These are phyloP conservation scores for Conops quadrifasciatus DNA, from an alignment of 2,888 invertebrate species.

Conservation along the genomic window DNA sequence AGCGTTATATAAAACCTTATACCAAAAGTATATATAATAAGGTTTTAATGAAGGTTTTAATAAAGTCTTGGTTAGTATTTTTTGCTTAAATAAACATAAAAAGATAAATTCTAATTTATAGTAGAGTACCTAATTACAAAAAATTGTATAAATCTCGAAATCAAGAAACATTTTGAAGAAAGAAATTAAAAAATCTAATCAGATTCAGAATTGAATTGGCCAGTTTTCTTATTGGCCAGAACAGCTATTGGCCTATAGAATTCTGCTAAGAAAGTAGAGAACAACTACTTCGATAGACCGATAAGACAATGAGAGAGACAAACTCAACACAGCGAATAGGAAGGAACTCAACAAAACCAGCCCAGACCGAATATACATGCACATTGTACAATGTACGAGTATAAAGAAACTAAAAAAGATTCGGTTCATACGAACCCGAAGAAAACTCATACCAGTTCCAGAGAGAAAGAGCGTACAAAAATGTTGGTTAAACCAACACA, in stretches of 20 bases:
- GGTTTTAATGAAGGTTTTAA: too few species aligned
- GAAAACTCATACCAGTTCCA: conserved; percentile 27
- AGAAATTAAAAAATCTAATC: conserved; percentile 11
- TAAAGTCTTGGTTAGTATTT: too few species aligned
- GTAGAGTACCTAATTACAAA: too few species aligned
- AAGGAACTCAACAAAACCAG: conserved; percentile 28
- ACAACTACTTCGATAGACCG: conserved; percentile 17
- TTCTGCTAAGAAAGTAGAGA: conserved; percentile 35
- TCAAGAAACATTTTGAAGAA: too few species aligned
- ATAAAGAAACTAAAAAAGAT: conserved; percentile 19
- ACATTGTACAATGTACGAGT: conserved; percentile 11
- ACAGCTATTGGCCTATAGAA: background rate
- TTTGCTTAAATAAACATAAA: too few species aligned
- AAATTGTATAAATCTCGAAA: too few species aligned
- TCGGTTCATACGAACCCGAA: conserved; percentile 14
- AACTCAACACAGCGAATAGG: conserved; percentile 21
- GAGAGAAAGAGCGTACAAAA: background rate
- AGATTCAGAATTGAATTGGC: background rate
- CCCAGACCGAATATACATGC: background rate
- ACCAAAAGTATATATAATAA: too few species aligned
- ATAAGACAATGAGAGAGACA: conserved; percentile 22
- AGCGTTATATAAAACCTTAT: too few species aligned
- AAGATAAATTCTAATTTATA: too few species aligned
- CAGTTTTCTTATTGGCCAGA: conserved; percentile 23
- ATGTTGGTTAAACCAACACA: conserved; percentile 4